A percentile compares a stretch with the other conserved stretches of the same genome.
These are phyloP conservation scores for Phylloscopus trochilus DNA, from an alignment of 2,113 vertebrate species.

Conservation along the genomic window DNA sequence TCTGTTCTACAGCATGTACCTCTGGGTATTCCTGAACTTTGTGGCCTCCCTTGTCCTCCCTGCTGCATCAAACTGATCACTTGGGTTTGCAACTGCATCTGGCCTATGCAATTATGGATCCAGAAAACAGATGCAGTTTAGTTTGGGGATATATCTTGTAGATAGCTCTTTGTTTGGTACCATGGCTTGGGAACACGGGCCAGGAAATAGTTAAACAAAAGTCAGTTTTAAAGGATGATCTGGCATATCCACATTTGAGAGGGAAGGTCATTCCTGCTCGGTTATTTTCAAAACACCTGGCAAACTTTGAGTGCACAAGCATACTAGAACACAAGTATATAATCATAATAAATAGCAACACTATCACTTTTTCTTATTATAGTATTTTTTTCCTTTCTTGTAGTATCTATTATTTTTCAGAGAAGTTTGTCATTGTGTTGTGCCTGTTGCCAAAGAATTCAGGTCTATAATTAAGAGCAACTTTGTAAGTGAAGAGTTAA, in stretches of 20 bases:
- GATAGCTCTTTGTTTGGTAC: neutral
- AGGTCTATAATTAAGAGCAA: neutral
- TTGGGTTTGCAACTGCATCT: neutral
- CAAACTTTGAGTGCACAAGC: neutral
- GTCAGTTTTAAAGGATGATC: neutral
- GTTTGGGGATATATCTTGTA: neutral
- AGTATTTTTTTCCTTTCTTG: neutral
- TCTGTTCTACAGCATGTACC: neutral
- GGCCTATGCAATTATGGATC: neutral
- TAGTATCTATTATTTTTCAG: neutral
- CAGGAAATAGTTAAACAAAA: fast-evolving
- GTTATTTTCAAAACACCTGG: neutral
- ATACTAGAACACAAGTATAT: neutral
- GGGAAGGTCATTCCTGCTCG: neutral
- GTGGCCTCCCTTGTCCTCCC: neutral
- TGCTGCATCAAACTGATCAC: neutral
- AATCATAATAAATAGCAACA: neutral
- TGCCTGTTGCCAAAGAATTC: neutral
- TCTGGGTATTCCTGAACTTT: neutral
- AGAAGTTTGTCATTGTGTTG: neutral
- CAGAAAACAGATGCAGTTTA: neutral
- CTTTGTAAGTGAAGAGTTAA: neutral
- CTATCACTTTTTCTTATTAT: neutral
- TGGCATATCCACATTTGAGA: neutral
- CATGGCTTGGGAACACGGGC: neutral